Percentiles rank a stretch among this genome's conserved stretches.
These are phyloP conservation scores for Morelia viridis DNA, from an alignment of 2,797 vertebrate genomes.

Conservation along the genomic window DNA sequence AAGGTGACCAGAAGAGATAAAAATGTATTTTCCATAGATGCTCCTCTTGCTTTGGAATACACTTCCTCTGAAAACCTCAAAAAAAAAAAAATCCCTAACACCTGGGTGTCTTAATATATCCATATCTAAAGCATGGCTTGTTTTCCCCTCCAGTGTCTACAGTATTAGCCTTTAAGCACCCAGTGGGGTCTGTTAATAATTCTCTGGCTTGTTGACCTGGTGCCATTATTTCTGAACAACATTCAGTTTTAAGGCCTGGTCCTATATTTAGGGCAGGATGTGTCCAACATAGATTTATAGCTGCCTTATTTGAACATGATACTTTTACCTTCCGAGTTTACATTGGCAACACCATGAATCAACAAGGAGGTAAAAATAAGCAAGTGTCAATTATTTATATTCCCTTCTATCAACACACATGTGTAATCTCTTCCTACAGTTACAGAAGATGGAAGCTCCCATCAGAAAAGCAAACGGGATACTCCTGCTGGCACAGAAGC, in stretches of 20 bases:
- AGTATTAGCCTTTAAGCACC: neutral
- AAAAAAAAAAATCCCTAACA: neutral
- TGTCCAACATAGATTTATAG: slow-evolving; percentile 62
- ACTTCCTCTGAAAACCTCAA: neutral
- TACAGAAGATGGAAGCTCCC: slow-evolving; percentile 50
- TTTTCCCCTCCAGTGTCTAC: neutral
- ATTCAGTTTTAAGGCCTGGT: slow-evolving; percentile 44
- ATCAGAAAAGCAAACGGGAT: slow-evolving; percentile 57
- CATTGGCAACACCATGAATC: slow-evolving; percentile 55
- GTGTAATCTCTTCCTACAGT: slow-evolving; percentile 48
- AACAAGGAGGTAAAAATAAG: slow-evolving; percentile 70
- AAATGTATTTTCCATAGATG: neutral
- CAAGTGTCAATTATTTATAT: slow-evolving; percentile 62
- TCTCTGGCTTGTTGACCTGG: slow-evolving; percentile 54
- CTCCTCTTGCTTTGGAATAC: neutral
- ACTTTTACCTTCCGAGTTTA: slow-evolving; percentile 65
- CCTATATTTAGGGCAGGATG: slow-evolving; percentile 72
- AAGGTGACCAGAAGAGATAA: neutral
- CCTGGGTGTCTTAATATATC: neutral
- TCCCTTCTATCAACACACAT: slow-evolving; percentile 43
- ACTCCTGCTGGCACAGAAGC: slow-evolving; percentile 61
- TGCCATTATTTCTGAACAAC: slow-evolving; percentile 55
- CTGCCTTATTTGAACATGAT: slow-evolving; percentile 61
- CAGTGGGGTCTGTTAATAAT: slow-evolving; percentile 48
- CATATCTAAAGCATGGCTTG: neutral